Conservation (phyloP, 1,140 invertebrate genomes). For the Pogonomyrmex barbatus region DNA sequence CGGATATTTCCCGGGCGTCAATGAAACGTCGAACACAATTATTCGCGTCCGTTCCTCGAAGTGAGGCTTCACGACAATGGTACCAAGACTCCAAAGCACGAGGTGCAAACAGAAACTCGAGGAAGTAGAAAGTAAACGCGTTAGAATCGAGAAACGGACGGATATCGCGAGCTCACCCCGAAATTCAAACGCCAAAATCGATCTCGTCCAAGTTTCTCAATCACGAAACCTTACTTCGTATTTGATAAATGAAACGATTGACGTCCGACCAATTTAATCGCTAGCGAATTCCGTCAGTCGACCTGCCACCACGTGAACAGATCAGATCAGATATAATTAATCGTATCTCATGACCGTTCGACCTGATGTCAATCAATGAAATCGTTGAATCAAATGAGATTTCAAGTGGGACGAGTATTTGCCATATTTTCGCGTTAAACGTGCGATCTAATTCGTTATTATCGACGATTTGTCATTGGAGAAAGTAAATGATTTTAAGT, state of each 20-base stretch:
- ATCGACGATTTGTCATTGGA: neutral
- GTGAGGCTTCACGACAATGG: neutral
- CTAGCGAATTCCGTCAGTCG: neutral
- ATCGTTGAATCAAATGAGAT: neutral
- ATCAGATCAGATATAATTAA: constrained; percentile 2
- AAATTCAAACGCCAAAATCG: neutral
- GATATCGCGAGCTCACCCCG: neutral
- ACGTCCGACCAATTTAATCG: neutral
- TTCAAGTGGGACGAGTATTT: neutral
- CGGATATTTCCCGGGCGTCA: neutral
- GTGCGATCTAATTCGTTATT: neutral
- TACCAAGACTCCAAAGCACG: neutral
- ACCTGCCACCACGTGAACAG: neutral
- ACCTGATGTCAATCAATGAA: neutral
- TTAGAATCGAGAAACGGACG: neutral
- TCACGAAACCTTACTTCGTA: neutral
- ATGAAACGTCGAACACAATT: neutral
- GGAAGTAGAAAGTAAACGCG: neutral
- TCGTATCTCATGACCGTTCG: neutral
- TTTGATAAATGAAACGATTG: constrained; percentile 6
- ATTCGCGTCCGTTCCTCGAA: neutral
- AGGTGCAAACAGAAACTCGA: neutral
- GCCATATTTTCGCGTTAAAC: neutral
- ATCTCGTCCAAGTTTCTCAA: neutral
- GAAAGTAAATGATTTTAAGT: too few relatives aligned